Evolutionary conservation across 1,140 invertebrate genomes (phyloP).

Genomic region (Sycobia sp.): DNA sequence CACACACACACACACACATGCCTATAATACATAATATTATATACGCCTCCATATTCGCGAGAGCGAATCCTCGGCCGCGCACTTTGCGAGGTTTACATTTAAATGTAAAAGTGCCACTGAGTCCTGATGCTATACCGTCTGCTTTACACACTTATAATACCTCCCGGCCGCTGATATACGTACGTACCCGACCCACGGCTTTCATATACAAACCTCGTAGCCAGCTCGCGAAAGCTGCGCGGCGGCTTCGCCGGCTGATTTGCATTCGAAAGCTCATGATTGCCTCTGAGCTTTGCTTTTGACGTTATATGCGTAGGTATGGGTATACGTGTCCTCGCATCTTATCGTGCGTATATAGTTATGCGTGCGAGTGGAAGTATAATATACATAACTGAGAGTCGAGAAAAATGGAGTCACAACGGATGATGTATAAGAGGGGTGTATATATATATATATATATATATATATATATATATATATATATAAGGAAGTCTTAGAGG

Average conservation of each 20-base stretch:
- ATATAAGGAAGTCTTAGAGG: too few relatives aligned
- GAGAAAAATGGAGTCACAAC: too few relatives aligned
- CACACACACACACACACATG: not conserved
- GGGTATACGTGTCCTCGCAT: not conserved
- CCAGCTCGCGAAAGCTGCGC: slow-evolving; percentile 55
- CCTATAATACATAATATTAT: slow-evolving; percentile 17
- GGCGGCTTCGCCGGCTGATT: slow-evolving; percentile 49
- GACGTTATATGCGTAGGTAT: too few relatives aligned
- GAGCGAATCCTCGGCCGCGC: slow-evolving; percentile 35
- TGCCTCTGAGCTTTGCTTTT: slow-evolving; percentile 64
- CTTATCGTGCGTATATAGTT: too few relatives aligned
- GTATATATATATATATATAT: too few relatives aligned
- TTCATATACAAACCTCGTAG: too few relatives aligned
- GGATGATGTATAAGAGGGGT: too few relatives aligned
- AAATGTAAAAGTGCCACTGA: slow-evolving; percentile 63
- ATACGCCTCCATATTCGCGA: slow-evolving; percentile 25
- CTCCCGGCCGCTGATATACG: not conserved
- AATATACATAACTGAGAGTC: too few relatives aligned
- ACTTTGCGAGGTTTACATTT: slow-evolving; percentile 63
- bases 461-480: too few relatives aligned
- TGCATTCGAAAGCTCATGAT: slow-evolving; percentile 65
- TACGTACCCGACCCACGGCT: not conserved
- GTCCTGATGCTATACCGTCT: slow-evolving; percentile 39
- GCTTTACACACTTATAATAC: too few relatives aligned
- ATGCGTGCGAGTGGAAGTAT: too few relatives aligned